A percentile compares a stretch with the other conserved stretches of the same genome.
These are phyloP conservation scores for Canis aureus DNA, from an alignment of 2,113 vertebrate species.

Conservation along the genomic window DNA sequence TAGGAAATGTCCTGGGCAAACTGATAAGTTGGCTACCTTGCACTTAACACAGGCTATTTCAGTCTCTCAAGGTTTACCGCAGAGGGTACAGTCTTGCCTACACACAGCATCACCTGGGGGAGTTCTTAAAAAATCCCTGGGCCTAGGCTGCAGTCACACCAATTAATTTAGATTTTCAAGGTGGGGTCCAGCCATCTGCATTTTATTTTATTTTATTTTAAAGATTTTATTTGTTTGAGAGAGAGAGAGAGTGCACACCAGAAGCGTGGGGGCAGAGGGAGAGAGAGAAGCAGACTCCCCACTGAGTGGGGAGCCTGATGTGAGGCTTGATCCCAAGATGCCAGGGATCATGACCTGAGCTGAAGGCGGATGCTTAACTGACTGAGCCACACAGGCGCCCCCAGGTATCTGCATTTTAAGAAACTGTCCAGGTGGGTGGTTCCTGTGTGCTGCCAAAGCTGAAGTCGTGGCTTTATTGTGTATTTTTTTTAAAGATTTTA, in stretches of 20 bases:
- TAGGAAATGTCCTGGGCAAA: too few species aligned
- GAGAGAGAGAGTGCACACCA: not conserved
- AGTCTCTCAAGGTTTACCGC: not conserved
- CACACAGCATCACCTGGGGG: not conserved
- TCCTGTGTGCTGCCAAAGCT: not conserved
- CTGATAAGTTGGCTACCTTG: not conserved
- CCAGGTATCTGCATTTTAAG: not conserved
- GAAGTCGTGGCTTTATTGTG: not conserved
- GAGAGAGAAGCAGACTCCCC: not conserved
- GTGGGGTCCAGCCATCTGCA: not conserved
- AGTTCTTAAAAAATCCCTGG: not conserved
- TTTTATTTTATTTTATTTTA: not conserved
- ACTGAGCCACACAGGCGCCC: not conserved
- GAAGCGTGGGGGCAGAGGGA: not conserved
- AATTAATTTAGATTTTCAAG: not conserved
- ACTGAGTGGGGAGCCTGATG: not conserved
- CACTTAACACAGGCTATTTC: not conserved
- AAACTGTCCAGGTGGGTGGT: not conserved
- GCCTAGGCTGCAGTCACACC: not conserved
- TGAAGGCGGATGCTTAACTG: not conserved
- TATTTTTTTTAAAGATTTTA: not conserved
- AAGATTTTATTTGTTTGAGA: not conserved
- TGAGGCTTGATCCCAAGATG: not conserved
- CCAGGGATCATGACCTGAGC: not conserved
- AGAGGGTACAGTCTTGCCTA: not conserved